phyloP scores from a whole-genome alignment of 2,113 vertebrate genomes.

The Salvelinus fontinalis region DNA sequence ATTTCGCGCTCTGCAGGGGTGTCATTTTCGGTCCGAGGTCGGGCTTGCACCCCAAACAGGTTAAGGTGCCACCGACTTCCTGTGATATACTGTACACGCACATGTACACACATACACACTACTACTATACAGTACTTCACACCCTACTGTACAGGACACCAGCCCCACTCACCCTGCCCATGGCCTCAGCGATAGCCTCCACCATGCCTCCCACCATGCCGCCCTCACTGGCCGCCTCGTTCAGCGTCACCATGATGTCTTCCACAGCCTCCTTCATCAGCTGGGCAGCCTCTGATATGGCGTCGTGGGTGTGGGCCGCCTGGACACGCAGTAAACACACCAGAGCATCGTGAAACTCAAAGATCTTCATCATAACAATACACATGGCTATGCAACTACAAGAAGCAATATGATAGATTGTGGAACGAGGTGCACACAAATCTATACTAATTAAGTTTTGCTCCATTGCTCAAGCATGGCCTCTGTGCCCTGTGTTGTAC shows the following conservation, averaged over 20 bases:
- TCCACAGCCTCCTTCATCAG: conserved; percentile 98
- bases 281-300: conserved; percentile 91
- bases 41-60: no score
- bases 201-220: conserved; percentile 98
- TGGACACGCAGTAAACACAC: conserved; percentile 42
- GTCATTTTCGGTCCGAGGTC: no score
- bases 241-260: conserved; percentile 96
- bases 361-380: no score
- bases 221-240: conserved; percentile 95
- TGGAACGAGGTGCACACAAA: no score
- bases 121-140: no score
- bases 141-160: no score
- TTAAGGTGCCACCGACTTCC: no score
- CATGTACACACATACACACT: conserved; percentile 8
- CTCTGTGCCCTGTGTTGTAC: not conserved
- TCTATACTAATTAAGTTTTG: not conserved
- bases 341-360: no score
- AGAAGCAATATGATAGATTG: no score
- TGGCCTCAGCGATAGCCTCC: conserved; percentile 91
- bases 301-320: conserved; percentile 95
- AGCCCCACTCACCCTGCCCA: conserved; percentile 84
- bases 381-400: no score
- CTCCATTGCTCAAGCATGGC: not conserved
- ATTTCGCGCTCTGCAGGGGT: no score
- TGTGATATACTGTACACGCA: not conserved